Evolutionary conservation across 2,113 vertebrate genomes (phyloP).

Genomic region (Grammomys surdaster): DNA sequence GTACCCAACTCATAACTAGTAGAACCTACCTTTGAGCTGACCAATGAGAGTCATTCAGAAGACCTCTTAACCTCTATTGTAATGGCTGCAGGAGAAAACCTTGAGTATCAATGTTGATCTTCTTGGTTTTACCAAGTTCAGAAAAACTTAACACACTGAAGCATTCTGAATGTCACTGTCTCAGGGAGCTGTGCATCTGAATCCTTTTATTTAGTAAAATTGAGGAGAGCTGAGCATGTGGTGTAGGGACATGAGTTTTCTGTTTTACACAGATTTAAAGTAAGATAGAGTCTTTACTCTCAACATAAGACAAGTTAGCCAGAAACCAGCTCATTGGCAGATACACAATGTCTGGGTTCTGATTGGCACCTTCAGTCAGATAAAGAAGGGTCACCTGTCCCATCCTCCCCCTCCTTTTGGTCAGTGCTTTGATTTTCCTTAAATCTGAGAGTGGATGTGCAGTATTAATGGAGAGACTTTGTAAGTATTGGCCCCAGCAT

Average conservation of each 20-base stretch:
- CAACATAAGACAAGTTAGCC: background rate
- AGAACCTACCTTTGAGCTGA: background rate
- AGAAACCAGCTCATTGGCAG: background rate
- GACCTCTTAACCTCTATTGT: background rate
- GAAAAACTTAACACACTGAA: background rate
- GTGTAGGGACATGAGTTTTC: background rate
- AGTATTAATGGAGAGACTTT: background rate
- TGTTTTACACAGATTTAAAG: background rate
- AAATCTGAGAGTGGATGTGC: background rate
- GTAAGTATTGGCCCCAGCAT: background rate
- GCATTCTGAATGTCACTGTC: background rate
- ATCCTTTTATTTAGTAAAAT: background rate
- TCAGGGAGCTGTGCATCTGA: background rate
- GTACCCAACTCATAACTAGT: background rate
- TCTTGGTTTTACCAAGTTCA: background rate
- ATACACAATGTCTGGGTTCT: too few species aligned
- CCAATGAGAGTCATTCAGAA: background rate
- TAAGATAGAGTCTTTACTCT: background rate
- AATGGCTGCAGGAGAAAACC: background rate
- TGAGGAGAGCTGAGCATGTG: background rate
- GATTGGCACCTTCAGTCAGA: too few species aligned
- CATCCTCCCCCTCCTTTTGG: background rate
- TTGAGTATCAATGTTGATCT: background rate
- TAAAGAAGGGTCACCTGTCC: background rate
- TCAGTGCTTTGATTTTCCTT: background rate